These are phyloP conservation scores for Campoletis raptor DNA, from an alignment of 2,888 invertebrate species.

Conservation along the genomic window DNA sequence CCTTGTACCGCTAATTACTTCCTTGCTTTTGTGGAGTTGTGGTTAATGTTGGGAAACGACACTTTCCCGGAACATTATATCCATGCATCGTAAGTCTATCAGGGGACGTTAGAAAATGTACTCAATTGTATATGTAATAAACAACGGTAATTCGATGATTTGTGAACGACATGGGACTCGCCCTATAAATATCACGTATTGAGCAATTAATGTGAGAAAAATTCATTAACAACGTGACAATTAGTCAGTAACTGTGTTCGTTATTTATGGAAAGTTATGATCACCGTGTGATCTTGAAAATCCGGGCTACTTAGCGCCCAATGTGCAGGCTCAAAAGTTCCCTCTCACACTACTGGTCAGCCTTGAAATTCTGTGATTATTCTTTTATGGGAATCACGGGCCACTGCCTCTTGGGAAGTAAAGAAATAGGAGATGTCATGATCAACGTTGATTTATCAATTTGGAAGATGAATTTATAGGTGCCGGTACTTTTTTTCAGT, in stretches of 20 bases:
- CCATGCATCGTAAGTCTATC: neutral
- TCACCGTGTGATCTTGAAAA: neutral
- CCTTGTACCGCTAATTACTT: conserved; percentile 17
- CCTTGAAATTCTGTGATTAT: neutral
- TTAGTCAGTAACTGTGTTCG: neutral
- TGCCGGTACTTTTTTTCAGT: neutral
- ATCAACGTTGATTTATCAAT: neutral
- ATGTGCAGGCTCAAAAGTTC: neutral
- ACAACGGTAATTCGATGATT: neutral
- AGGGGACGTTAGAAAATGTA: neutral
- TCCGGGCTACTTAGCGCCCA: neutral
- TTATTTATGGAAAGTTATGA: neutral
- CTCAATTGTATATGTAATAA: neutral
- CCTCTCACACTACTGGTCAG: neutral
- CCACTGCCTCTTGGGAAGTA: neutral
- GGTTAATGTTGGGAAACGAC: conserved; percentile 7
- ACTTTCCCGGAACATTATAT: neutral
- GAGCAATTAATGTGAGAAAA: neutral
- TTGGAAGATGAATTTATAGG: neutral
- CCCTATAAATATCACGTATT: neutral
- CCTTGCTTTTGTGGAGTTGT: conserved; percentile 6
- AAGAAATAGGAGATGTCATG: neutral
- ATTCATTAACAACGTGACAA: neutral
- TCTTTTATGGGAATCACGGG: neutral
- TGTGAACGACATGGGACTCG: neutral